Evolutionary conservation across 2,113 vertebrate species (phyloP).

Genomic region (Girardinichthys multiradiatus): DNA sequence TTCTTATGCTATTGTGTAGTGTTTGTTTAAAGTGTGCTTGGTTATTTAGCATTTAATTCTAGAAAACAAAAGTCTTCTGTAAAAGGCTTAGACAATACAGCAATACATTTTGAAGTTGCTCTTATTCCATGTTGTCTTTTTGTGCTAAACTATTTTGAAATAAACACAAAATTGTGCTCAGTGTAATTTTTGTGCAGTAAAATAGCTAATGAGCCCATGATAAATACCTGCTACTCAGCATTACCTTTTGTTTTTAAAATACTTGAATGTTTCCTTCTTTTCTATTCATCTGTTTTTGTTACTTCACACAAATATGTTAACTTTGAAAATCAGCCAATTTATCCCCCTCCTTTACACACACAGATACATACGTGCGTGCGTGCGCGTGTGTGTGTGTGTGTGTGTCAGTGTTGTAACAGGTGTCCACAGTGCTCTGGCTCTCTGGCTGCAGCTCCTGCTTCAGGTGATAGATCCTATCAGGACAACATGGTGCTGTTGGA

Average conservation of each 20-base stretch:
- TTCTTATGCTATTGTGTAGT: not conserved
- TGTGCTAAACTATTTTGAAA: no score
- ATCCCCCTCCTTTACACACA: not conserved
- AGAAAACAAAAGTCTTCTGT: no score
- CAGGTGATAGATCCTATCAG: constrained; percentile 75
- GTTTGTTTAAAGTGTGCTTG: no score
- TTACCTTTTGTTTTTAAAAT: not conserved
- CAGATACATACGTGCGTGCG: no score
- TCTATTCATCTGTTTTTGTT: not conserved
- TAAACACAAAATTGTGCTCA: no score
- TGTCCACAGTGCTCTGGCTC: constrained; percentile 37
- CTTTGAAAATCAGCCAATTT: not conserved
- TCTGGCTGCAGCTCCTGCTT: constrained; percentile 55
- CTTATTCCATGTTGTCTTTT: no score
- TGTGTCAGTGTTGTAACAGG: constrained; percentile 25
- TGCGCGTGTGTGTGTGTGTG: not conserved
- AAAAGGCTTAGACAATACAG: no score
- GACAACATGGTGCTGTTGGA: constrained; percentile 68
- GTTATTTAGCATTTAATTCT: no score
- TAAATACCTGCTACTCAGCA: not conserved
- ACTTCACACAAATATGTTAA: not conserved
- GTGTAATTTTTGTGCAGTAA: no score
- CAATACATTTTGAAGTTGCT: no score
- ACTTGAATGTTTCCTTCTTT: not conserved
- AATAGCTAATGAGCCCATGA: not conserved